Conservation (phyloP, 2,888 invertebrate species). For the Gibbula magus region DNA sequence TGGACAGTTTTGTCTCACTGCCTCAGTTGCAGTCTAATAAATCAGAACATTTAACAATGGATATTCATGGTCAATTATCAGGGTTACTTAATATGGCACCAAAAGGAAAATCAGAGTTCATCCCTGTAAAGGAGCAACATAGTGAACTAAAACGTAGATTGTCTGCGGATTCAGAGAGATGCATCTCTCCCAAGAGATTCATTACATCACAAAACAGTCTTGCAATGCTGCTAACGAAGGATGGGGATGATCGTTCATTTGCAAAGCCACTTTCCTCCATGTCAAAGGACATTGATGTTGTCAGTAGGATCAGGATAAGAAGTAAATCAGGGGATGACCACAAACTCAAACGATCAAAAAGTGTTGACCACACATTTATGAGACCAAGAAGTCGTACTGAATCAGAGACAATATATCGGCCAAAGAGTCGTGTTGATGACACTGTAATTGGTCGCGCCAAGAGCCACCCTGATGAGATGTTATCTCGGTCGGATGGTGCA, state of each 20-base stretch:
- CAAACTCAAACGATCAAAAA: slow-evolving; percentile 54
- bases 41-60: neutral
- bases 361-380: slow-evolving; percentile 63
- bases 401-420: slow-evolving; percentile 52
- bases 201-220: slow-evolving; percentile 23
- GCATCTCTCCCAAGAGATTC: neutral
- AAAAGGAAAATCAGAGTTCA: neutral
- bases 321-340: slow-evolving; percentile 67
- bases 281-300: slow-evolving; percentile 6
- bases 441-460: slow-evolving; percentile 37
- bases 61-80: neutral
- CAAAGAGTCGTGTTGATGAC: slow-evolving; percentile 57
- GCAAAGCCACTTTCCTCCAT: slow-evolving; percentile 17
- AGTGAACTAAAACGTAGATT: slow-evolving; percentile 60
- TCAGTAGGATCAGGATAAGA: slow-evolving; percentile 48
- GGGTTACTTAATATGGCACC: neutral
- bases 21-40: neutral
- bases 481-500: slow-evolving; percentile 79
- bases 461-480: slow-evolving; percentile 46
- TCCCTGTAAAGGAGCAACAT: slow-evolving; percentile 42
- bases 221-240: slow-evolving; percentile 34
- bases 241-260: slow-evolving; percentile 18
- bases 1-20: neutral
- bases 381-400: slow-evolving; percentile 63
- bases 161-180: slow-evolving; percentile 45